Conservation (phyloP, 2,113 vertebrate genomes). For the Passer domesticus region DNA sequence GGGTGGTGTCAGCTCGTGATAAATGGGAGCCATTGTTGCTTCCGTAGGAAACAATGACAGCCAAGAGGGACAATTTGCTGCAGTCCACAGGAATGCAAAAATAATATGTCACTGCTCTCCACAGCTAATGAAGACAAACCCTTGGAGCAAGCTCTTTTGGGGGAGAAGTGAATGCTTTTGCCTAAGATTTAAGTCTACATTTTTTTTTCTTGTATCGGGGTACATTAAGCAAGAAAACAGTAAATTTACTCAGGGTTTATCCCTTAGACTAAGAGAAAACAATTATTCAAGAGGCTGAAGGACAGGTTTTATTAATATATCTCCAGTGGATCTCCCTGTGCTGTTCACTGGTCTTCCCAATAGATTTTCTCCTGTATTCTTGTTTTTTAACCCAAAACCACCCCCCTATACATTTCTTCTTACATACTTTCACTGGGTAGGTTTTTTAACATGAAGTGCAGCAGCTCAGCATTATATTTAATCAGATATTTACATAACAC, state of each 20-base stretch:
- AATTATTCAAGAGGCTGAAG: background rate
- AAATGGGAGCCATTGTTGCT: slow-evolving; percentile 50
- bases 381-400: background rate
- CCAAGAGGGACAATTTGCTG: slow-evolving; percentile 51
- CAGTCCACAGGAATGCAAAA: slow-evolving; percentile 42
- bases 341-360: background rate
- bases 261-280: background rate
- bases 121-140: slow-evolving; percentile 23
- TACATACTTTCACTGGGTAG: background rate
- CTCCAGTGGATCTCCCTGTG: background rate
- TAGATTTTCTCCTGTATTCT: background rate
- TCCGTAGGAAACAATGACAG: slow-evolving; percentile 56
- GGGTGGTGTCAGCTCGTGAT: slow-evolving; percentile 39
- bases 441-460: background rate
- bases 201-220: background rate
- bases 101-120: background rate
- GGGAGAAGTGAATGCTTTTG: background rate
- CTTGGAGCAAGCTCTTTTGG: background rate
- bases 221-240: background rate
- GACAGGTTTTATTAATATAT: background rate
- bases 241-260: background rate
- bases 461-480: background rate
- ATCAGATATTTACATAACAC: background rate
- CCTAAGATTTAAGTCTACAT: background rate
- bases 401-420: background rate